These are phyloP conservation scores for Coecobrya sp. DNA, from an alignment of 2,888 invertebrate species.

Conservation along the genomic window DNA sequence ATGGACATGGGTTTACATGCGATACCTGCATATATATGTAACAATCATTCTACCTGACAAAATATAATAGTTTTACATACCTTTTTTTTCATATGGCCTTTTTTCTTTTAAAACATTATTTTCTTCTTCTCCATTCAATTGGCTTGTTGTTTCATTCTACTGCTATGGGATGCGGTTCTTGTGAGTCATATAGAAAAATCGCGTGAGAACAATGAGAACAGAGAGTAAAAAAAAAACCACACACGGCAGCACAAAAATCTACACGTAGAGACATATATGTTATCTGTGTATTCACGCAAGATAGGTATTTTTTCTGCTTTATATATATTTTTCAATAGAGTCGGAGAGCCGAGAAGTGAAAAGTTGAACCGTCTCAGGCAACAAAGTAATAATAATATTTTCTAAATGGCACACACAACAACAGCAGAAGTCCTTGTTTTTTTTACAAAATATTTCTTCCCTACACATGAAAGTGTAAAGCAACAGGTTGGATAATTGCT, in stretches of 20 bases:
- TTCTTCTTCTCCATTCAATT: not conserved
- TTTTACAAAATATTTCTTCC: not conserved
- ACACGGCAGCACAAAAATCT: conserved; percentile 64
- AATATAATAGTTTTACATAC: not conserved
- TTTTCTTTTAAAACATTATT: not conserved
- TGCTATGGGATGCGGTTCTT: not conserved
- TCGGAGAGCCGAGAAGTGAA: conserved; percentile 62
- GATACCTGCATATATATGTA: conserved; percentile 1
- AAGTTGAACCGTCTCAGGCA: conserved; percentile 83
- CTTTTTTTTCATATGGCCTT: not conserved
- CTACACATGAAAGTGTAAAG: conserved; percentile 16
- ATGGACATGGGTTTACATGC: not conserved
- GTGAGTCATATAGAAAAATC: conserved; percentile 69
- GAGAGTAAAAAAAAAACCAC: conserved; percentile 60
- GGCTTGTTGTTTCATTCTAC: not conserved
- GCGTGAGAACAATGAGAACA: conserved; percentile 78
- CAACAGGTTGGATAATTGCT: conserved; percentile 72
- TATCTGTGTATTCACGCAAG: conserved; percentile 57
- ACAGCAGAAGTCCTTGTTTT: conserved; percentile 52
- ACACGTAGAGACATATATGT: conserved; percentile 48
- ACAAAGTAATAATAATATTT: conserved; percentile 64
- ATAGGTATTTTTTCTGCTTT: too few species aligned
- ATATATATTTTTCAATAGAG: conserved; percentile 46
- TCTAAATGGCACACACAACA: conserved; percentile 47
- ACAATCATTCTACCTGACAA: not conserved